phyloP scores from a whole-genome alignment of 2,888 invertebrate genomes.

The Dryococelus australis region DNA sequence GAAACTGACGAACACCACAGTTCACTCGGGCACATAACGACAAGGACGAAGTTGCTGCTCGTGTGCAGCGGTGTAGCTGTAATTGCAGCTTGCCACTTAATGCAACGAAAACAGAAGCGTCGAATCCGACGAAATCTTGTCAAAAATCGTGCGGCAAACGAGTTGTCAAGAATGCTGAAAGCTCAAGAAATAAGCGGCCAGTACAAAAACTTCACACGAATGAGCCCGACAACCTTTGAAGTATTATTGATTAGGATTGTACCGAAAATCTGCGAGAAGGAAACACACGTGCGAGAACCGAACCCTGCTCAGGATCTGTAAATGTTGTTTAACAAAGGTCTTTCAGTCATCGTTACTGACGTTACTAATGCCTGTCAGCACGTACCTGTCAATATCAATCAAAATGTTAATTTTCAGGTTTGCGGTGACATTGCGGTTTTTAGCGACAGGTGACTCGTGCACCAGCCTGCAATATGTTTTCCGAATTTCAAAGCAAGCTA shows the following conservation, averaged over 20 bases:
- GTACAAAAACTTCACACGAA: neutral
- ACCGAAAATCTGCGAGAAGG: neutral
- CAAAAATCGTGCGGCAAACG: neutral
- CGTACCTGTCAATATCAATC: neutral
- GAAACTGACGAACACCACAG: conserved; percentile 1
- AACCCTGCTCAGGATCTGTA: neutral
- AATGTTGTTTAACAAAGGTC: neutral
- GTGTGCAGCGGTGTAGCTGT: neutral
- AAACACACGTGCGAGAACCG: neutral
- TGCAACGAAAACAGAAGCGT: neutral
- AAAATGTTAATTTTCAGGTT: neutral
- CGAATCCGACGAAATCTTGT: neutral
- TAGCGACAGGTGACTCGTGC: conserved; percentile 11
- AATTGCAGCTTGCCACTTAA: neutral
- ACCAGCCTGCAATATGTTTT: neutral
- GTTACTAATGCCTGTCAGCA: neutral
- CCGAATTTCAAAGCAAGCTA: neutral
- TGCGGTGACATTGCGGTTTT: neutral
- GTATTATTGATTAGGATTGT: neutral
- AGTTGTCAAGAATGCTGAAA: neutral
- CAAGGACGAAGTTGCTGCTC: neutral
- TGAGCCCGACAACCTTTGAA: neutral
- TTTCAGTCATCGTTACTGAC: neutral
- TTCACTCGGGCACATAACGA: neutral
- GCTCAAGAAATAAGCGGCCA: conserved; percentile 1